Conservation (phyloP, 2,888 invertebrate species). For the Sericinus montela region DNA sequence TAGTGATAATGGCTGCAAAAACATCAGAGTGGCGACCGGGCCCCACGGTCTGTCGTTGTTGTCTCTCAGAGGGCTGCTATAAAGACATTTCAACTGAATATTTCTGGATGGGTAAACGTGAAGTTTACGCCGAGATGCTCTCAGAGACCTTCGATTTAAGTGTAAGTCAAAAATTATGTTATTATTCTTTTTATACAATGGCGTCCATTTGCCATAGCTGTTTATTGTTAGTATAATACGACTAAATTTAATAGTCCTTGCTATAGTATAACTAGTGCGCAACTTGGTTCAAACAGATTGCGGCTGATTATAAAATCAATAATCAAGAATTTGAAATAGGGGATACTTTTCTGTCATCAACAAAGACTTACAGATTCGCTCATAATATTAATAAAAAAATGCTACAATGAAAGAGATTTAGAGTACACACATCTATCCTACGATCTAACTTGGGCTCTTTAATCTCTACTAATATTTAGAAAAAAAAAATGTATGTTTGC, state of each 20-base stretch:
- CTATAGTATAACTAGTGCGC: conserved; percentile 21
- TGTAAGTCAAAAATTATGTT: conserved; percentile 41
- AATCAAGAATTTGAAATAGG: conserved; percentile 4
- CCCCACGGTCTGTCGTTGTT: conserved; percentile 68
- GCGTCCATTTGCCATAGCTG: conserved; percentile 48
- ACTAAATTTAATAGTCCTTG: conserved; percentile 28
- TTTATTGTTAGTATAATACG: conserved; percentile 36
- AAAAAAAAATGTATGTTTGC: too few species aligned
- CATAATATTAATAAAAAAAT: too few species aligned
- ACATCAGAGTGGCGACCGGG: conserved; percentile 65
- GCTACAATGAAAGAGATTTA: too few species aligned
- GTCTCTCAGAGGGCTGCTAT: conserved; percentile 66
- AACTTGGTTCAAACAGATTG: conserved; percentile 22
- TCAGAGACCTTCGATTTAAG: conserved; percentile 53
- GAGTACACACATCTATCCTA: too few species aligned
- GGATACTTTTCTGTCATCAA: too few species aligned
- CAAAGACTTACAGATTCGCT: too few species aligned
- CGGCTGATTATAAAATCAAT: conserved; percentile 38
- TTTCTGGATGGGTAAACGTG: conserved; percentile 74
- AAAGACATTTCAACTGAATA: conserved; percentile 74
- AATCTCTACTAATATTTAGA: too few species aligned
- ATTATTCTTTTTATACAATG: conserved; percentile 23
- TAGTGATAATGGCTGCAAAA: conserved; percentile 54
- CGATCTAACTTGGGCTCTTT: too few species aligned
- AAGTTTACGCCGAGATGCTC: conserved; percentile 70